Base-by-base conservation (phyloP, 1,140 invertebrate species). In the Drosophila gunungcola region DNA sequence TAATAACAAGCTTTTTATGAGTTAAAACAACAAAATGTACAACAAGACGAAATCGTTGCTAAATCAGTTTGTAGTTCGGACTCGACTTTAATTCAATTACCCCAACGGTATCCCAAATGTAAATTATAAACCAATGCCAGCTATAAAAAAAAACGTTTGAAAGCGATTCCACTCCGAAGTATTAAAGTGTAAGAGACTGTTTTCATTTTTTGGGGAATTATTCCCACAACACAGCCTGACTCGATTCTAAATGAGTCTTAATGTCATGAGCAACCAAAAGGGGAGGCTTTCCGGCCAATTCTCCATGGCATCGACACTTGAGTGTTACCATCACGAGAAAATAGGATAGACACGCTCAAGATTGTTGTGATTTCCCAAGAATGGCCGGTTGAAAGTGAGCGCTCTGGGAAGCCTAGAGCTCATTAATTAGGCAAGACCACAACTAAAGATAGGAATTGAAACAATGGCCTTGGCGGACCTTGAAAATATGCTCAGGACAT, bases 401-500 rank as follows among this genome's bases (percentile, higher is more conserved):
- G 34, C 16, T 13, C 1, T 3, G 42, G 9, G 27, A 4, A 5
- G 62, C 25, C 41, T 39, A 58, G 54, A 38, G 72, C 80, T 80
- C 80, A 84, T 83, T 84, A 83, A 83, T 83, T 83, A 83, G 80
- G 36, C 60, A 55, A 42, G 36, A 73, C 70, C 68, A 62, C 56
- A 73, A 73, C 48, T 73, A 62, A 46, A 73, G 70, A 73, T 73
- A 73, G 42, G 49, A 62, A 57, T 63, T 46, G 51, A 78, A 74
- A 77, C 80, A 68, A 63, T 74, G 69, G 51, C 43, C 64, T 43
- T 16, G 38, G 12, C 27, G 69, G 64, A 75, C 76, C 80, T 76
- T 83, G 73, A 69, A 80, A 73, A 63, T 77, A 57, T 54, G 75
- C 41, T 49, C 42, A 39, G 42, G 49, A 51, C 78, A 84, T 84